These are phyloP conservation scores for Myotis brandtii DNA, from an alignment of 2,113 vertebrate genomes.

Conservation along the genomic window DNA sequence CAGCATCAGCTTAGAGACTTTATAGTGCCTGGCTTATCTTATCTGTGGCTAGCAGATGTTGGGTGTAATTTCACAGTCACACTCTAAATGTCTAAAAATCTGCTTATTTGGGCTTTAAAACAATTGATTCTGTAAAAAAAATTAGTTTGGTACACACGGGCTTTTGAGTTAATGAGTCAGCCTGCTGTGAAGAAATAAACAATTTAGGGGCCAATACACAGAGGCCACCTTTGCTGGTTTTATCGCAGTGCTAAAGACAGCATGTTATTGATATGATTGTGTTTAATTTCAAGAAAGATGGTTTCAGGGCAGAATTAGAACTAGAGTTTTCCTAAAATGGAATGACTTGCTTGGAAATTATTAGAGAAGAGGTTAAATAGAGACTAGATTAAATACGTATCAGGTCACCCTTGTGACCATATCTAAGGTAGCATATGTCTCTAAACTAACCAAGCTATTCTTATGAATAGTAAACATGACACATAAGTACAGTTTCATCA, in stretches of 20 bases:
- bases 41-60: neutral
- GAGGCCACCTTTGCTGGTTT: neutral
- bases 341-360: neutral
- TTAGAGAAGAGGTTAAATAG: neutral
- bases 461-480: neutral
- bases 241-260: neutral
- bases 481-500: neutral
- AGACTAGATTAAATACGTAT: neutral
- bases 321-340: neutral
- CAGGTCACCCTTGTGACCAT: neutral
- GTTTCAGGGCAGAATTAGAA: neutral
- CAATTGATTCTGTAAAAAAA: neutral
- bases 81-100: neutral
- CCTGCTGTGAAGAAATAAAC: neutral
- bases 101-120: neutral
- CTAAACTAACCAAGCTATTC: neutral
- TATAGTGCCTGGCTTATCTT: neutral
- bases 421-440: neutral
- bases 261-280: neutral
- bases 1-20: neutral
- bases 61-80: neutral
- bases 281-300: conserved; percentile 11
- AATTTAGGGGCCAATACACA: neutral
- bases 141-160: neutral
- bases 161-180: neutral